Conservation (phyloP, 2,888 invertebrate genomes). For the Meiosimyza platycephala region DNA sequence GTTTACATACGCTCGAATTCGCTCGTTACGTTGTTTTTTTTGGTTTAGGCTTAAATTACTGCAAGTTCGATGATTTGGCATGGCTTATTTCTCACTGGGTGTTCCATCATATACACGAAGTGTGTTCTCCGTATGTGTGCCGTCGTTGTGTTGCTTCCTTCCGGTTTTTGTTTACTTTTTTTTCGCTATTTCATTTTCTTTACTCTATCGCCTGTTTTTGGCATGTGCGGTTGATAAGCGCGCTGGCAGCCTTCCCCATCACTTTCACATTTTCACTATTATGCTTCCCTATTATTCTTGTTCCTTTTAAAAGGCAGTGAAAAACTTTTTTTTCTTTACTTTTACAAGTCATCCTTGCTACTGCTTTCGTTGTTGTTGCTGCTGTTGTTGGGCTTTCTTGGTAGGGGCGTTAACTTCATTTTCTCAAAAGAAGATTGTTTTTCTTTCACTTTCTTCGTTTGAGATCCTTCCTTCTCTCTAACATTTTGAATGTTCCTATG, state of each 20-base stretch:
- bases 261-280: constrained; percentile 26
- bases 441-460: constrained; percentile 21
- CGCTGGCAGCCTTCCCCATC: constrained; percentile 16
- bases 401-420: constrained; percentile 55
- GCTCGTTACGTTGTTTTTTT: too few relatives aligned
- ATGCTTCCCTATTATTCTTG: constrained; percentile 18
- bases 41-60: too few relatives aligned
- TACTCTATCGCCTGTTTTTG: constrained; percentile 37
- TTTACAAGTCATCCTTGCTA: background rate
- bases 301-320: constrained; percentile 19
- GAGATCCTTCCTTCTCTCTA: constrained; percentile 35
- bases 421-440: constrained; percentile 38
- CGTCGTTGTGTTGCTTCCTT: constrained; percentile 51
- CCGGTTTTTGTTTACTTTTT: constrained; percentile 50
- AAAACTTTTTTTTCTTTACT: constrained; percentile 7
- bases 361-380: constrained; percentile 1
- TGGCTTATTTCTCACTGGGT: background rate
- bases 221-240: constrained; percentile 51
- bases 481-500: constrained; percentile 15
- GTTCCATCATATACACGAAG: too few relatives aligned
- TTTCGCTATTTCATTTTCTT: constrained; percentile 11
- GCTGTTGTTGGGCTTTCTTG: background rate
- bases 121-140: constrained; percentile 23
- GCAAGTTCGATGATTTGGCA: background rate
- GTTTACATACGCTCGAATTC: too few relatives aligned